Evolutionary conservation across 2,888 invertebrate species (phyloP), one percentile per base, ranked within the genome.

Genomic region (Dorcus hopei): DNA sequence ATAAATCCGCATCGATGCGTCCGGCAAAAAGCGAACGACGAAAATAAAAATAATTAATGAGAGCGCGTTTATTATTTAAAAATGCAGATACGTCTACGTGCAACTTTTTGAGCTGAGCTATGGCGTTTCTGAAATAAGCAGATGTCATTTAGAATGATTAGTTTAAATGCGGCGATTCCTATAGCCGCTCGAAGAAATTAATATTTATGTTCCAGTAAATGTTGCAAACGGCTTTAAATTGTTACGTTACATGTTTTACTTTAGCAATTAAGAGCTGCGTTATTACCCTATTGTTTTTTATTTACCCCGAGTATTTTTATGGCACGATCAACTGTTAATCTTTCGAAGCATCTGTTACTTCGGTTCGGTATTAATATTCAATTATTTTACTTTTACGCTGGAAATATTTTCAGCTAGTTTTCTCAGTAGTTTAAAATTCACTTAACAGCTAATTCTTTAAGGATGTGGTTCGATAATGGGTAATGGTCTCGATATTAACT

Each of bases 191-290:
- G 40, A 49, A 40, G 51, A 51, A 51, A 51, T 51, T 51, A 51
- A 51, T 51, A 51, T 51, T 51, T 51, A 51, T 51, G 51, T 39
- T 40, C 51, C 40, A 40, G 51, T 39, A 51, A 51, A 51, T 51
- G 51, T 51, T 39, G 51, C 51, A 40, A 51, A 51, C 19, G 51
- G 38, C 38, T 51, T 40, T 51, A 51, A 51, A 51, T 39, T 51
- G 39, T 51, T 45, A 45, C 23, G 45, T 45, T 45, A 45, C 45
- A 45, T 45, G 45, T 23, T 45, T 45, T 45, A 45, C 45, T 11
- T 45, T 45, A 45, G 45, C 45, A 45, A 45, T 45, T 45, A 45
- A 45, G 9, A 19, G 19, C 14, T 45, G 45, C 45, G 45, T 45
- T 45, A 45, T 45, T 45, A 45, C 45, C 45, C 45, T 45, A 45